These are phyloP conservation scores for Zele albiditarsus DNA, from an alignment of 2,888 invertebrate species.

Conservation along the genomic window DNA sequence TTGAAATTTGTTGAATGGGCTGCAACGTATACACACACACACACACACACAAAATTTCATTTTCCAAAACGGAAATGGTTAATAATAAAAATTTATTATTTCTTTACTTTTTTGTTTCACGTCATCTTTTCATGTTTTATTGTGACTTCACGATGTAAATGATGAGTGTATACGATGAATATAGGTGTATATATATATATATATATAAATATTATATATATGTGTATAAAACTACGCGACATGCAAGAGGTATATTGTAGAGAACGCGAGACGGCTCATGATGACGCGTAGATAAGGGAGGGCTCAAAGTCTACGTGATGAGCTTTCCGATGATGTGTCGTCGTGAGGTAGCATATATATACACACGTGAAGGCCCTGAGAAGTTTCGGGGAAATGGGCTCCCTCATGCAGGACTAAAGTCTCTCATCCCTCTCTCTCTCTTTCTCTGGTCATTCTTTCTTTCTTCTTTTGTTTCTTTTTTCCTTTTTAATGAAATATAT, in stretches of 20 bases:
- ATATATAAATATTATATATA: no score
- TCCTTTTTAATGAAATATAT: not conserved
- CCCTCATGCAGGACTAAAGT: conserved; percentile 42
- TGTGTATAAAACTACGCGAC: conserved; percentile 44
- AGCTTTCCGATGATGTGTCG: conserved; percentile 66
- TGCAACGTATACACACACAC: not conserved
- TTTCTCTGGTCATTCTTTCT: not conserved
- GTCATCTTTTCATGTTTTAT: not conserved
- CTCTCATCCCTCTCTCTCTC: not conserved
- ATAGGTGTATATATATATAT: not conserved
- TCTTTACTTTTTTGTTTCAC: not conserved
- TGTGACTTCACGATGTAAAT: conserved; percentile 62
- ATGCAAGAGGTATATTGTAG: conserved; percentile 63
- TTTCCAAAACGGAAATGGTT: conserved; percentile 1
- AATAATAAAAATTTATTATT: conserved; percentile 2
- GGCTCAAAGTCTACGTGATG: conserved; percentile 71
- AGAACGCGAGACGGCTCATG: conserved; percentile 58
- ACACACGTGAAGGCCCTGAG: conserved; percentile 62
- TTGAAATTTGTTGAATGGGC: no score
- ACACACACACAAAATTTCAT: not conserved
- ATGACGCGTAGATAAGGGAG: conserved; percentile 72
- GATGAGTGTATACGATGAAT: conserved; percentile 55
- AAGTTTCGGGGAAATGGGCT: conserved; percentile 66
- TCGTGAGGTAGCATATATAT: not conserved
- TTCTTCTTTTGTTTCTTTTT: conserved; percentile 41